Base-by-base conservation (phyloP, 1,140 invertebrate species). In the Drosophila ohnishii region DNA sequence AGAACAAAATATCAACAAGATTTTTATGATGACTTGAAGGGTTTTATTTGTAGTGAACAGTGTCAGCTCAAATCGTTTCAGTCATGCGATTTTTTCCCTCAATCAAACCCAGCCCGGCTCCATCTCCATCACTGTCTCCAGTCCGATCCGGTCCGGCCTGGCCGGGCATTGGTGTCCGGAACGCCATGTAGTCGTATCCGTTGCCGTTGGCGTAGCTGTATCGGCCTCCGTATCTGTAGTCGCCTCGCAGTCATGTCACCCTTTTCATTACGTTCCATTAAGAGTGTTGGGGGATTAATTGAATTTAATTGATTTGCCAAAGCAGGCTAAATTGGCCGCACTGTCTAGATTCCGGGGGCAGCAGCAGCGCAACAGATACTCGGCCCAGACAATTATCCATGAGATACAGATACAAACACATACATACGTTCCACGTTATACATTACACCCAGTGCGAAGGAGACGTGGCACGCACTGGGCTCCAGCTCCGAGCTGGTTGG, bases 271-370 rank as follows among this genome's bases (percentile, higher is more conserved):
- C 71, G 83, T 78, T 91, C 90, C 90, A 91, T 91, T 91, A 91
- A 80, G 74, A 90, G 86, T 90, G 86, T 90, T 90, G 86, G 81
- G 90, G 90, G 80, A 91, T 91, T 91, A 91, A 91, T 91, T 91
- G 90, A 91, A 91, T 91, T 91, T 91, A 91, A 91, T 91, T 91
- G 90, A 91, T 91, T 91, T 91, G 90, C 90, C 90, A 91, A 91
- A 91, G 90, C 90, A 91, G 86, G 82, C 90, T 87, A 90, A 91
- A 91, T 91, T 91, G 90, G 86, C 90, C 90, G 80, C 81, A 90
- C 71, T 88, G 90, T 91, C 89, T 89, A 88, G 85, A 90, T 90
- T 90, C 76, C 73, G 59, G 64, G 66, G 77, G 56, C 62, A 65
- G 65, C 66, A 44, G 65, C 73, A 44, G 53, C 58, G 73, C 80